Evolutionary conservation across 92 coral and sea anemone genomes (phyloP), one percentile per base, ranked within the genome.

Genomic region (Umimayanthus kanabou): DNA sequence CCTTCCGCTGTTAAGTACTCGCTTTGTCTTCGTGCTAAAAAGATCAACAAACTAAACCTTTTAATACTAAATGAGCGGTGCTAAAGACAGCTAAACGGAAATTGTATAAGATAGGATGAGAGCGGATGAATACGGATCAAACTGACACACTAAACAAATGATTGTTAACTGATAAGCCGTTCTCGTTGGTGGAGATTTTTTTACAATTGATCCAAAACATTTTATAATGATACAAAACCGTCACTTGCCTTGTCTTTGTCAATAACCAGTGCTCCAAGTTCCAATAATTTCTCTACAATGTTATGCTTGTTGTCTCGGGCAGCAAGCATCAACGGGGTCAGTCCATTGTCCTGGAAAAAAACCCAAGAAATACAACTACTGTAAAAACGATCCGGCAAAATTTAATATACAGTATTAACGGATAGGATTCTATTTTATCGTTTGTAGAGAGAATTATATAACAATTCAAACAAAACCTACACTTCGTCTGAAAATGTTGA

Each of bases 281-380:
- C 99, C 55, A 97, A 90, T 15, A 97, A 83, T 80, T 97, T 97
- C 89, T 97, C 99, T 1, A 97, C 98, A 39, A 97, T 91, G 58
- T 92, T 93, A 80, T 95, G 93, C 29, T 97, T 97, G 85, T 92
- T 94, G 77, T 97, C 99, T 50, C 96, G 89, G 45, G 98, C 96
- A 11, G 99, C 99, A 23, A 97, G 90, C 99, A 97, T 97, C 80
- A 97, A 92, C 79, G 99, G 98, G 45, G 99, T 97, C n/a, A 94
- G 88, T 37, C 99, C 99, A 93, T 94, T 97, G 88, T 90, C 98
- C 99, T 97, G 86, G 71, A 75, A 87, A 30, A 77, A 26, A 16
- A 80, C 79, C 1, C 22, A 76, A 33, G n/a, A 53, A 77, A 14
- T 20, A 71, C 49, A 7, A 22, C 28, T 40, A 40, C 29, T 53